Evolutionary conservation across 2,797 vertebrate genomes (phyloP), one percentile per base, ranked within the genome.

Genomic region (Eulemur albifrons): DNA sequence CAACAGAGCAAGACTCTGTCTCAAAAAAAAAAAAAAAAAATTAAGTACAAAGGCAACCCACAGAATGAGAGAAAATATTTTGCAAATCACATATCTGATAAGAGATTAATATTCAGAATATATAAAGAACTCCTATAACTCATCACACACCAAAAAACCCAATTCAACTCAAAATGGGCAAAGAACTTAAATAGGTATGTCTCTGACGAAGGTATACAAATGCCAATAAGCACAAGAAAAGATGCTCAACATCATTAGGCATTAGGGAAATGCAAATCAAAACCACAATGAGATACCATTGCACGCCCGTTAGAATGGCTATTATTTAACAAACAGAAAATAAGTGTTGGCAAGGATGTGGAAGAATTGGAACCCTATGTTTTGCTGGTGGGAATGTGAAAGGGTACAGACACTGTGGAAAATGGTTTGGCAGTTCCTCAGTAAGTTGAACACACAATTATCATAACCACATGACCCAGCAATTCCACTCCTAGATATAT

Each of bases 71-170:
- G 61, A 72, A 85, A 79, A 80, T 80, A 88, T 67, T 76, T 76
- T 82, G 52, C 52, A 94, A 40, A 65, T 89, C 18, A 70, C 20
- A 15, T 85, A 38, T 79, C 12, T 72, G 18, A 52, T 61, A 96
- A 95, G 35, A 45, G 35, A 52, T 85, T 85, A 89, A 77, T 88
- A 84, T 75, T 79, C 50, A 94, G 43, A 95, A 94, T 79, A 52
- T 27, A 77, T 67, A n/a, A 91, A 52, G 48, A 88, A 84, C 17
- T 50, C 50, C 21, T 88, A 70, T 59, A 59, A 27, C 25, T 59
- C 25, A 59, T 25, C 57, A 59, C 57, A 59, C 57, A 59, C 25
- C 23, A 48, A 52, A 57, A 52, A 30, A 15, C 14, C 11, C n/a
- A 4, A 70, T 17, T 6, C 38, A n/a, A 61, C 73, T 82, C 13